Conservation (phyloP, 1,140 invertebrate genomes). For the Rhyacophila brunnea region DNA sequence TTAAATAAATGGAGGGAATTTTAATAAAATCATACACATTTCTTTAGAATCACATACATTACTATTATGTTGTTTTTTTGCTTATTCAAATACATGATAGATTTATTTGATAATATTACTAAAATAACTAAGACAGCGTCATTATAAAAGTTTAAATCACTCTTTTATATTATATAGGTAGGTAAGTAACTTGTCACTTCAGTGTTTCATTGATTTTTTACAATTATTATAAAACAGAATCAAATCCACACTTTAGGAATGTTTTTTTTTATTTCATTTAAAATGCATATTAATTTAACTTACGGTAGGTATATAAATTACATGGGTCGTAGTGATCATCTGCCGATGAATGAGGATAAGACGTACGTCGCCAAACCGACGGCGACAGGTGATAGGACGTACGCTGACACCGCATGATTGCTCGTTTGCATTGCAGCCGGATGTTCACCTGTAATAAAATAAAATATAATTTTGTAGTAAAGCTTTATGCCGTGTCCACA, state of each 20-base stretch:
- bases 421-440: conserved; percentile 76
- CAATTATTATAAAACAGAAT: not conserved
- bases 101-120: not conserved
- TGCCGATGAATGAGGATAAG: conserved; percentile 43
- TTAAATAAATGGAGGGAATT: too few species aligned
- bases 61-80: not conserved
- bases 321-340: conserved; percentile 49
- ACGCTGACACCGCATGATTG: conserved; percentile 48
- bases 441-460: conserved; percentile 66
- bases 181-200: too few species aligned
- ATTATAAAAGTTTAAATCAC: too few species aligned
- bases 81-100: conserved; percentile 8
- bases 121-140: too few species aligned
- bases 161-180: too few species aligned
- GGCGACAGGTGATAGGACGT: conserved; percentile 46
- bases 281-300: conserved; percentile 9
- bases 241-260: conserved; percentile 1
- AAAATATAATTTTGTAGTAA: too few species aligned
- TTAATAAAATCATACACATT: too few species aligned
- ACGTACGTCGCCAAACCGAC: conserved; percentile 50
- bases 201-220: not conserved
- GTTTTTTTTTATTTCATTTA: not conserved
- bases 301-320: conserved; percentile 13
- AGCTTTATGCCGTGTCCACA: too few species aligned
- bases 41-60: too few species aligned